phyloP scores from a whole-genome alignment of 2,797 vertebrate genomes.

The Catharus ustulatus region DNA sequence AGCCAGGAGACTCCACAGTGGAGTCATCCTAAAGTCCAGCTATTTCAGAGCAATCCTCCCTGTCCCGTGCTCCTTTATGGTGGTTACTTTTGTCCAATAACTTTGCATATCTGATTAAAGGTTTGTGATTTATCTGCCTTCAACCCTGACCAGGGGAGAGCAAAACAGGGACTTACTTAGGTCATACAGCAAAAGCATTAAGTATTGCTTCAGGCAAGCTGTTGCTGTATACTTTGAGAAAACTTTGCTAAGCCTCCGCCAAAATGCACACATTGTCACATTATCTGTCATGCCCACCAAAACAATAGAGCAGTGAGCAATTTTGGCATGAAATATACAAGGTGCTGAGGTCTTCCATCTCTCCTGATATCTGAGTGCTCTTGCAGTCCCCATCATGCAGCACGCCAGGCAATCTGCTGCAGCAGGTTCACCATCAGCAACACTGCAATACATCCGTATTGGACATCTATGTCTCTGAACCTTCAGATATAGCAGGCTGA shows the following conservation, averaged over 20 bases:
- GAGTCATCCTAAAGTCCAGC: not conserved
- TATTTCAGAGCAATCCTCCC: not conserved
- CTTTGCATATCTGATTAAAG: not conserved
- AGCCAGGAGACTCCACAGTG: not conserved
- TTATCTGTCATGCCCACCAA: not conserved
- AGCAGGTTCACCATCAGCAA: not conserved
- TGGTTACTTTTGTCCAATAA: not conserved
- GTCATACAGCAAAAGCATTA: not conserved
- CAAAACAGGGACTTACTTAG: not conserved
- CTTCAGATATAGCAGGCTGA: not conserved
- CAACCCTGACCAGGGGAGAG: accelerated
- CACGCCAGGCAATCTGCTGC: not conserved
- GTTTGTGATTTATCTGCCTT: not conserved
- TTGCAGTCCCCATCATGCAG: accelerated
- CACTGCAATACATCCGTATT: not conserved
- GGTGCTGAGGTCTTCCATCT: not conserved
- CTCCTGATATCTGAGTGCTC: not conserved
- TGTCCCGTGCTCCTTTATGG: not conserved
- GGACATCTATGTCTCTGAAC: not conserved
- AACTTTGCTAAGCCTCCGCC: not conserved
- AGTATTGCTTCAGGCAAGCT: not conserved
- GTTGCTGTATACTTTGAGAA: not conserved
- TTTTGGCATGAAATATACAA: not conserved
- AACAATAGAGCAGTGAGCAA: not conserved
- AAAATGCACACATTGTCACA: not conserved